Evolutionary conservation across 2,888 invertebrate species (phyloP).

Genomic region (Imbricaverruca yamaguchii): DNA sequence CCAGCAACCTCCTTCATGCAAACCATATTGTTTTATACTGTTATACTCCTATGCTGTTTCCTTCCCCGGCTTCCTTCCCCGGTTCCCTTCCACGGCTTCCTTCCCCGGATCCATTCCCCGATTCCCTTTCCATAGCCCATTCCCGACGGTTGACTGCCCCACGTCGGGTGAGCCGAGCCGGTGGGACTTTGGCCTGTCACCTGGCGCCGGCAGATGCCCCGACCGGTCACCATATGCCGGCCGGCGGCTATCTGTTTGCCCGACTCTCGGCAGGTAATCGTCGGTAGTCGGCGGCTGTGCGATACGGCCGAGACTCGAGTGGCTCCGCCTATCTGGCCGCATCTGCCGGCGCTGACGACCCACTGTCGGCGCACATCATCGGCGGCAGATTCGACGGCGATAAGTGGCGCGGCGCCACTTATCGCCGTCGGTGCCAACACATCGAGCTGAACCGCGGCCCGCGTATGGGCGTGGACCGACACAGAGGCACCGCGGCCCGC

Average conservation of each 20-base stretch:
- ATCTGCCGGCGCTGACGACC: background rate
- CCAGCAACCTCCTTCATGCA: too few relatives aligned
- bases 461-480: too few relatives aligned
- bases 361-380: background rate
- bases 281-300: background rate
- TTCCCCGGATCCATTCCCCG: too few relatives aligned
- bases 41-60: too few relatives aligned
- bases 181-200: background rate
- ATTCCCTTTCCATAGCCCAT: too few relatives aligned
- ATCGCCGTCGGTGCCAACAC: background rate
- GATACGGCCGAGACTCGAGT: background rate
- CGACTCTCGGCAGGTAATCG: background rate
- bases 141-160: too few relatives aligned
- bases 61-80: too few relatives aligned
- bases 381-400: background rate
- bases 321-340: background rate
- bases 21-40: too few relatives aligned
- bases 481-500: too few relatives aligned
- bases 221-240: background rate
- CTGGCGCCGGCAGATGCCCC: background rate
- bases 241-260: constrained; percentile 3
- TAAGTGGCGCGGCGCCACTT: background rate
- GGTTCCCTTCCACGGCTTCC: too few relatives aligned
- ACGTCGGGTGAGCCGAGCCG: background rate
- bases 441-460: background rate